Conservation (phyloP, 2,113 vertebrate species). For the Hiodon alosoides region DNA sequence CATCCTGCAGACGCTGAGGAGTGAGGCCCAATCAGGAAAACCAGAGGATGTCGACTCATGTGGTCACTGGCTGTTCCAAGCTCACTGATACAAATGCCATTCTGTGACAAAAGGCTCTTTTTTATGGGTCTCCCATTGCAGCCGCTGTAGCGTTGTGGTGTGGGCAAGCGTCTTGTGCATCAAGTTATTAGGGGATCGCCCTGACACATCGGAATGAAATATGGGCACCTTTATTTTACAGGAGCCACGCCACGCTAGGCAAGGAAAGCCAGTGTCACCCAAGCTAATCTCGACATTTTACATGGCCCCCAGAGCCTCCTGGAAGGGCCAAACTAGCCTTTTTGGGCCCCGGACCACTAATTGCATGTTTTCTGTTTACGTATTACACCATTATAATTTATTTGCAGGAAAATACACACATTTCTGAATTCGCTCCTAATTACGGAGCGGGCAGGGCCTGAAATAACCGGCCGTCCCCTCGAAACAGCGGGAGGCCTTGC, state of each 20-base stretch:
- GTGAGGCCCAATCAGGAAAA: conserved; percentile 8
- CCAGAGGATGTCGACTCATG: neutral
- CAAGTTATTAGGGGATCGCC: conserved; percentile 3
- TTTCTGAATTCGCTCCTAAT: conserved; percentile 22
- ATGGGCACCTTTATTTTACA: conserved; percentile 3
- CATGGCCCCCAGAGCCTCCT: neutral
- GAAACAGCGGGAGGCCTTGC: neutral
- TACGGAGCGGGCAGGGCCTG: neutral
- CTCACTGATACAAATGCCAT: neutral
- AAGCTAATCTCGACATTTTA: neutral
- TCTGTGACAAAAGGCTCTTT: neutral
- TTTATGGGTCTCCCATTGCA: conserved; percentile 5
- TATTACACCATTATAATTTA: conserved; percentile 30
- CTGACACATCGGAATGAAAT: conserved; percentile 11
- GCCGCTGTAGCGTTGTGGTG: neutral
- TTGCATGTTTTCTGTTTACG: conserved; percentile 38
- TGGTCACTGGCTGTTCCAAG: neutral
- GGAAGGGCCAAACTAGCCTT: neutral
- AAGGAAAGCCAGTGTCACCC: neutral
- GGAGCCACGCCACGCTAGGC: neutral
- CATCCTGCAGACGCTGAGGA: conserved; percentile 24
- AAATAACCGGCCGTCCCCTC: neutral
- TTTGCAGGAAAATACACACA: conserved; percentile 24
- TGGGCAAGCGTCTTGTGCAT: neutral
- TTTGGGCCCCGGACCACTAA: conserved; percentile 39